These are phyloP conservation scores for Zoanthus gigantus DNA, from an alignment of 92 coral and sea anemone genomes.

Conservation along the genomic window DNA sequence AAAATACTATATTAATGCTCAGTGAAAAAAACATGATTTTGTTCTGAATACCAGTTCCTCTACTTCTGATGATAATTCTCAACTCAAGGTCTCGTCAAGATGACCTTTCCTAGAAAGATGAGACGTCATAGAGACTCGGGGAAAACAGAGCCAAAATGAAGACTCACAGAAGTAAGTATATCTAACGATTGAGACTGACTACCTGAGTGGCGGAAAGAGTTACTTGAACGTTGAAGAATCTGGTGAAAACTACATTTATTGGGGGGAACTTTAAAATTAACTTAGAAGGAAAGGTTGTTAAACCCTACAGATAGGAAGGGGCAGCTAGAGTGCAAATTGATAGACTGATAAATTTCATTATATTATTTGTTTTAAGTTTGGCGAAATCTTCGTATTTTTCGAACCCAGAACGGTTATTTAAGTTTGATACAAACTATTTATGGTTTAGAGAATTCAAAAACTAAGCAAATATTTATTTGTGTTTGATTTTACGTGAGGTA, in stretches of 20 bases:
- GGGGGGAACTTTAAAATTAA: background rate
- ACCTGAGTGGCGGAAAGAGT: slow-evolving; percentile 20
- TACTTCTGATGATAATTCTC: background rate
- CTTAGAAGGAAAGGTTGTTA: background rate
- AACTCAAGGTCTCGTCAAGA: background rate
- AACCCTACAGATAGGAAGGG: background rate
- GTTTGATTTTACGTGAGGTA: background rate
- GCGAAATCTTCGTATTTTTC: background rate
- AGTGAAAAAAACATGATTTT: slow-evolving; percentile 2
- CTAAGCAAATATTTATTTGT: background rate
- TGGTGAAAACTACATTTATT: slow-evolving; percentile 25
- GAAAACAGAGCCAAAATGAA: too few relatives aligned
- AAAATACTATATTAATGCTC: background rate
- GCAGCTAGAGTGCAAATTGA: background rate
- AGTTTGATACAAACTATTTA: background rate
- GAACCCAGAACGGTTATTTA: background rate
- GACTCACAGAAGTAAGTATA: background rate
- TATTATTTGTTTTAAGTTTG: background rate
- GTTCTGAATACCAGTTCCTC: background rate
- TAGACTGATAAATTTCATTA: too few relatives aligned
- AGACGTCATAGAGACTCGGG: background rate
- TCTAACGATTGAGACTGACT: background rate
- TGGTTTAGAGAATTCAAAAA: background rate
- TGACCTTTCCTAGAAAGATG: slow-evolving; percentile 7
- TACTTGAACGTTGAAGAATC: slow-evolving; percentile 26